Percentiles rank a stretch among this genome's conserved stretches.
Evolutionary conservation across 2,113 vertebrate species (phyloP).

Genomic region (Rhinoderma darwinii): DNA sequence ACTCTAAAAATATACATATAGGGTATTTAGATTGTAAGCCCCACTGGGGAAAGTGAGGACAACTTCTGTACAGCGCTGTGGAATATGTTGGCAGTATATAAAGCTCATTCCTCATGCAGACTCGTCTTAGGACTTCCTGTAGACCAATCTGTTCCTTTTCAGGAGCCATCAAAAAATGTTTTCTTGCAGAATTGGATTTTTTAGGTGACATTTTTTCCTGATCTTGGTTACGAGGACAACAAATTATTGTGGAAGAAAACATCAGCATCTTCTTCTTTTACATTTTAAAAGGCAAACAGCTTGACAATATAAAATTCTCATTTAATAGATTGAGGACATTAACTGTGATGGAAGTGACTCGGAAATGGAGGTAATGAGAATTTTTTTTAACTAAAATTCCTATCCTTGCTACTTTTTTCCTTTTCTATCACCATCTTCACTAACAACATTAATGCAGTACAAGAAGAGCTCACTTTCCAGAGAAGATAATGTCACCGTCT

Average conservation of each 20-base stretch:
- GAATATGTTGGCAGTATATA: too few species aligned
- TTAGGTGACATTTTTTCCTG: constrained; percentile 6
- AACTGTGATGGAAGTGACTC: constrained; percentile 81
- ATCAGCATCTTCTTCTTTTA: not conserved
- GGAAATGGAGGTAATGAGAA: constrained; percentile 80
- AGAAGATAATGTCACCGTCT: not conserved
- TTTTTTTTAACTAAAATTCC: constrained; percentile 73
- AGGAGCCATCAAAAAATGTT: not conserved
- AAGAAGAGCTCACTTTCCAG: not conserved
- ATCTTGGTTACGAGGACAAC: not conserved
- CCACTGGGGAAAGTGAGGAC: too few species aligned
- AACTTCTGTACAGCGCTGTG: too few species aligned
- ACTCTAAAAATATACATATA: too few species aligned
- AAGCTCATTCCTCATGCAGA: too few species aligned
- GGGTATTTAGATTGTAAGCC: too few species aligned
- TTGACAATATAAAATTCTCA: constrained; percentile 81
- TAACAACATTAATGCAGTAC: not conserved
- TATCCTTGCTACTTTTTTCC: constrained; percentile 37
- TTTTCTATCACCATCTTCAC: constrained; percentile 13
- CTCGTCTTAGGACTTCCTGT: too few species aligned
- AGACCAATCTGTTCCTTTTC: not conserved
- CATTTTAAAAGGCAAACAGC: constrained; percentile 2
- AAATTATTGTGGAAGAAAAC: not conserved
- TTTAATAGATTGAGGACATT: constrained; percentile 86
- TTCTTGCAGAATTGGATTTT: not conserved